Base-by-base conservation (phyloP, 2,797 vertebrate species). In the Hozukius guyotensis region DNA sequence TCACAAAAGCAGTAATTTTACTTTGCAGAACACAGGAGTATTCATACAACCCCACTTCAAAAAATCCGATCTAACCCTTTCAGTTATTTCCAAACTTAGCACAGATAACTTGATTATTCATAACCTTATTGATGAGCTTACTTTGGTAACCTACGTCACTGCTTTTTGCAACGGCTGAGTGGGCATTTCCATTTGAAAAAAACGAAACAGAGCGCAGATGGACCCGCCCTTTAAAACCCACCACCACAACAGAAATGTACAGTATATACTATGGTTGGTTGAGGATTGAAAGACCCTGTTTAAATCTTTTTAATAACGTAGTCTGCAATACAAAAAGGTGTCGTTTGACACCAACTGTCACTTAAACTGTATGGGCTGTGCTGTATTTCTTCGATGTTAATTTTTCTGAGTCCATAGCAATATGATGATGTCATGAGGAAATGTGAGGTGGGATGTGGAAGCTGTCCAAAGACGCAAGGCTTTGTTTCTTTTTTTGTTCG, bases 381-480 rank as follows among this genome's bases (percentile, higher is more conserved):
- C 31, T n/a, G 16, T 27, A 32, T 76, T 57, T 80, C 22, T 62
- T 72, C 14, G 55, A 53, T 34, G 55, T 52, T 56, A 8, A 31
- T 62, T 31, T 61, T 49, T 42, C 14, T 69, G 42, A 5, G 55
- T 61, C 22, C 49, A 68, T 75, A 65, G 25, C 36, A 71, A 34
- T 64, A 60, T 75, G 13, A 61, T 77, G 60, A 83, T 69, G 73
- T 68, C 25, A 77, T 56, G 42, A 74, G 55, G 57, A 88, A 79
- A 59, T 49, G 20, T 24, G 76, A 72, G n/a, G 7, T 76, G 60
- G 61, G 9, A 61, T 52, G 56, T 52, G 25, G 62, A 60, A 6
- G 32, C 9, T 70, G 24, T 53, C 22, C 34, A 67, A 78, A 12
- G 49, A 32, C 2, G 62, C 16, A 31, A 61, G 36, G 63, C 68